phyloP scores from a whole-genome alignment of 2,113 vertebrate species.

The Anarhynchus alexandrinus region DNA sequence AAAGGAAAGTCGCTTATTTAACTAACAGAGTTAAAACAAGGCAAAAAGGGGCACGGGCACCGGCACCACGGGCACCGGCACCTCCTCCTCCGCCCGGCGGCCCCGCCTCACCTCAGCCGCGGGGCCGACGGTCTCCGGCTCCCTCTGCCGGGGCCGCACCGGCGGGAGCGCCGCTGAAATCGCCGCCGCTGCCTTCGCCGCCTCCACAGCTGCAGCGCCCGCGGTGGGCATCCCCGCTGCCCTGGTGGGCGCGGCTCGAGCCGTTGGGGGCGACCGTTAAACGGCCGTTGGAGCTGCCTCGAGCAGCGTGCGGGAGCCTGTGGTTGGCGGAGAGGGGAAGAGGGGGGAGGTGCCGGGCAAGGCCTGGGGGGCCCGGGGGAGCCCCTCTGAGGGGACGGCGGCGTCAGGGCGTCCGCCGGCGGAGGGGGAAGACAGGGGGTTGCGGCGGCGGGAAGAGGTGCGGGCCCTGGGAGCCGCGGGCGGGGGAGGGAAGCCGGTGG shows the following conservation, averaged over 20 bases:
- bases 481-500: no score
- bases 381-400: background rate
- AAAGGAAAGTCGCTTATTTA: background rate
- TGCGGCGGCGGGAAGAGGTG: no score
- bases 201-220: background rate
- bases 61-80: background rate
- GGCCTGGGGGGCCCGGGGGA: background rate
- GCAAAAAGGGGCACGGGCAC: background rate
- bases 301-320: background rate
- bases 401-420: no score
- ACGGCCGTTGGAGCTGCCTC: background rate
- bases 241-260: no score
- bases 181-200: background rate
- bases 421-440: no score
- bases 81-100: background rate
- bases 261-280: background rate
- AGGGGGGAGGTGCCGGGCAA: background rate
- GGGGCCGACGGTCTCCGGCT: background rate
- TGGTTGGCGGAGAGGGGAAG: background rate
- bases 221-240: no score
- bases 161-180: background rate
- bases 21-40: rapidly evolving
- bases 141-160: background rate
- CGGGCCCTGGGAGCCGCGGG: background rate
- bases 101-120: background rate